Base-by-base conservation (phyloP, 2,888 invertebrate genomes). In the Polyommatus iphigenia region DNA sequence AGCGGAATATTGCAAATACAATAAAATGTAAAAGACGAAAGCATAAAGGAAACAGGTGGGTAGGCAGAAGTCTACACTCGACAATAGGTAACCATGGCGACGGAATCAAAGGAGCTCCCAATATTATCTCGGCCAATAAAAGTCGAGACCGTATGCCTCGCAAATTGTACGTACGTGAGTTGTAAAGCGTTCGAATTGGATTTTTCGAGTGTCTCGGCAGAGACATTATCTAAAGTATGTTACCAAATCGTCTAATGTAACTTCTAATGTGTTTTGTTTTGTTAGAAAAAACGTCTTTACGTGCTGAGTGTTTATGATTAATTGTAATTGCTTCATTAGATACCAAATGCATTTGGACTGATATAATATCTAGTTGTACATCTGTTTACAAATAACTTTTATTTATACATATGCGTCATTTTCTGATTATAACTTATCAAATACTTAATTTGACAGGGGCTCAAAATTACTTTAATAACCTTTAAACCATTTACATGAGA, bases 101-200 rank as follows among this genome's bases (percentile, higher is more conserved):
- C 82, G 79, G 81, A 82, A 82, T 82, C 82, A 83, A 83, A 84
- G 82, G 80, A 83, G 82, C 85, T 84, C 85, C 87, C 87, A 88
- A 89, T 90, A 86, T 88, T 87, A 88, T 78, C 84, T 83, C 87
- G 87, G 87, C 86, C 88, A 85, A 90, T 91, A 89, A 90, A 89
- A 88, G 83, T 87, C 87, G 86, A 89, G 88, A 87, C 84, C 86
- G 85, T 84, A 86, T 84, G 84, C 86, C 85, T 85, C 85, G 89
- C 86, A 85, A 86, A 85, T 85, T 85, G 83, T 84, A 81, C 78
- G 81, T 82, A 84, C 84, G 83, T 84, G 84, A 81, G 80, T 80
- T 83, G 83, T 84, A 85, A 75, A 84, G 83, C 83, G 81, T 82
- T 85, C 85, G 85, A 88, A 86, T 87, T 86, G 85, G 84, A 84